These are phyloP conservation scores for Drosophila greeni DNA, from an alignment of 2,888 invertebrate species.

Conservation along the genomic window DNA sequence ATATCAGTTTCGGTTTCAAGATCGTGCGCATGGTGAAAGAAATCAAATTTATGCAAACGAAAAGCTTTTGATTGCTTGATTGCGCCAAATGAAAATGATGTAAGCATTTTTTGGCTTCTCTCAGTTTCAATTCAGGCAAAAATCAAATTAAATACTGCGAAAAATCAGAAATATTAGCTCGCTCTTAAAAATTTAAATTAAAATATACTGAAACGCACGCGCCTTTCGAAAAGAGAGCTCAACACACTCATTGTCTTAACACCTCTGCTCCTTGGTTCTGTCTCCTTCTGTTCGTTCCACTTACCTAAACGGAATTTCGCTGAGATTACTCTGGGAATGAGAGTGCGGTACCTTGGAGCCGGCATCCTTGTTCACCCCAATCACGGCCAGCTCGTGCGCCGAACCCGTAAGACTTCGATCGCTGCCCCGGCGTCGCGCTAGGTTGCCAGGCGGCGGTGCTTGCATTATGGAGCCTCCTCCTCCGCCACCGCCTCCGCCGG, in stretches of 20 bases:
- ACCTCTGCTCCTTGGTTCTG: neutral
- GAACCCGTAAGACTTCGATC: slow-evolving; percentile 91
- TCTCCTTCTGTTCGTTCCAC: slow-evolving; percentile 15
- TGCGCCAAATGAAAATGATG: slow-evolving; percentile 15
- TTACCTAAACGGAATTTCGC: slow-evolving; percentile 90
- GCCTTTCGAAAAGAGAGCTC: neutral
- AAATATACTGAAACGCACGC: slow-evolving; percentile 12
- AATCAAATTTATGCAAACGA: slow-evolving; percentile 16
- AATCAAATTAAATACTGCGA: slow-evolving; percentile 19
- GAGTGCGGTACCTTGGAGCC: slow-evolving; percentile 87
- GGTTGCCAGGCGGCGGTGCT: slow-evolving; percentile 69
- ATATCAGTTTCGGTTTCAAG: neutral
- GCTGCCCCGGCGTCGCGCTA: slow-evolving; percentile 87
- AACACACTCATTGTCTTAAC: slow-evolving; percentile 1
- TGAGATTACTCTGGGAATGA: slow-evolving; percentile 93
- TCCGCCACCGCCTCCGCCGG: slow-evolving; percentile 52
- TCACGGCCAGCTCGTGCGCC: slow-evolving; percentile 88
- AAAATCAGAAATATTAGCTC: slow-evolving; percentile 27
- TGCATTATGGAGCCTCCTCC: slow-evolving; percentile 61
- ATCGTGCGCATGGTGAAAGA: slow-evolving; percentile 28
- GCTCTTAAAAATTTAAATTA: slow-evolving; percentile 2
- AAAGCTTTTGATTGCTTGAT: slow-evolving; percentile 9
- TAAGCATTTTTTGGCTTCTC: neutral
- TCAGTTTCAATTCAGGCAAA: slow-evolving; percentile 17
- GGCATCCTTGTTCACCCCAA: slow-evolving; percentile 82